Evolutionary conservation across 2,797 vertebrate genomes (phyloP).

Genomic region (Cottoperca gobio): DNA sequence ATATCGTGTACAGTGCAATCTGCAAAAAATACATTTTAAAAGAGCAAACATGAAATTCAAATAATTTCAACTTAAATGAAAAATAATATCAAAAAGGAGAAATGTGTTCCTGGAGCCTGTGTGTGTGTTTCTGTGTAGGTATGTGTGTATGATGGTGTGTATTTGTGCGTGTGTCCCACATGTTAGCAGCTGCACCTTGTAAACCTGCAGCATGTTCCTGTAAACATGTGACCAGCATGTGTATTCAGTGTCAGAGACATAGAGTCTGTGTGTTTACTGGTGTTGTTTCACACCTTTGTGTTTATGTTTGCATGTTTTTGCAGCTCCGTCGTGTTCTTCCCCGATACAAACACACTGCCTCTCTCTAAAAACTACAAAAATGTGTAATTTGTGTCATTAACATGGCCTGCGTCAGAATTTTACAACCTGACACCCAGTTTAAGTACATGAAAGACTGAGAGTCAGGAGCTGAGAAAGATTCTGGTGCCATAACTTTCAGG

Average conservation of each 20-base stretch:
- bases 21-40: no score
- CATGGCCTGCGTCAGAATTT: not conserved
- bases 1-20: not conserved
- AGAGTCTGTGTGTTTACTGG: not conserved
- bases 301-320: slow-evolving; percentile 20
- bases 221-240: not conserved
- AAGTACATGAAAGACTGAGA: not conserved
- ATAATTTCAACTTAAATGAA: no score
- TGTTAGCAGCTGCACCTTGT: slow-evolving; percentile 30
- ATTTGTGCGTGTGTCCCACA: not conserved
- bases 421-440: not conserved
- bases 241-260: not conserved
- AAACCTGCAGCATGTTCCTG: slow-evolving; percentile 15
- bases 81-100: no score
- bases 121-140: not conserved
- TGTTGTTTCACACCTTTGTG: not conserved
- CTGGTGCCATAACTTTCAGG: not conserved
- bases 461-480: not conserved
- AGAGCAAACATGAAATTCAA: no score
- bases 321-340: not conserved
- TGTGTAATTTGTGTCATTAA: not conserved
- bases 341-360: not conserved
- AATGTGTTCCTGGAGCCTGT: no score
- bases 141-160: not conserved
- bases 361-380: not conserved